These are phyloP conservation scores for Streblospio benedicti DNA, from an alignment of 1,140 invertebrate genomes.

Conservation along the genomic window DNA sequence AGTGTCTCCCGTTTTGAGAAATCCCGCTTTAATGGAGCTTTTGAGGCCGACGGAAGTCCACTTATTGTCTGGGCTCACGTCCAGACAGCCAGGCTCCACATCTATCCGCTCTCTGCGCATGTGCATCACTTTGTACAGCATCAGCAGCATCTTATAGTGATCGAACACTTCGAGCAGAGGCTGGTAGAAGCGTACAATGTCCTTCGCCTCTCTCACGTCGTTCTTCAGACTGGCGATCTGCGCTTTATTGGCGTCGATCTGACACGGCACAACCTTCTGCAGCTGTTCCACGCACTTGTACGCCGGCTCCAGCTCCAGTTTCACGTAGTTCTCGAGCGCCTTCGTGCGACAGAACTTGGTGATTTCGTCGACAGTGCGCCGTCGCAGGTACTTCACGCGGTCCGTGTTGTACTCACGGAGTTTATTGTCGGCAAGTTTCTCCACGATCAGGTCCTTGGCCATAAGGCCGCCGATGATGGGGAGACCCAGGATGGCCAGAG, in stretches of 20 bases:
- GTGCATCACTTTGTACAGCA: not conserved
- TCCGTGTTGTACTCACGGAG: not conserved
- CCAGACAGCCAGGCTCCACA: not conserved
- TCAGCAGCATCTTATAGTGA: not conserved
- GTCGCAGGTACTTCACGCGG: not conserved
- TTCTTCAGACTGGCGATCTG: not conserved
- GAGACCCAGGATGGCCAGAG: not conserved
- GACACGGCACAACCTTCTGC: not conserved
- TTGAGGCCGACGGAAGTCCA: not conserved
- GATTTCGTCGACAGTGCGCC: not conserved
- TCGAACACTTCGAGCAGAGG: not conserved
- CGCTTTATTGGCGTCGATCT: not conserved
- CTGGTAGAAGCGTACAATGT: slow-evolving; percentile 1
- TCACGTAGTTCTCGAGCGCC: not conserved
- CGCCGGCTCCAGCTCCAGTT: not conserved
- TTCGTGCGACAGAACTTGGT: not conserved
- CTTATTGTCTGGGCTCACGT: too few relatives aligned
- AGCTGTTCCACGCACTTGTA: not conserved
- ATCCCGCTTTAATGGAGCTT: not conserved
- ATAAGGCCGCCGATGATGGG: not conserved
- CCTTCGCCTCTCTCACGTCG: not conserved
- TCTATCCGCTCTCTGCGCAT: not conserved
- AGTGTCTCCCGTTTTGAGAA: not conserved
- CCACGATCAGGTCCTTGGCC: not conserved
- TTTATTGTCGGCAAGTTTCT: not conserved